Evolutionary conservation across 1,140 invertebrate genomes (phyloP).

Genomic region (Cryptotermes secundus): DNA sequence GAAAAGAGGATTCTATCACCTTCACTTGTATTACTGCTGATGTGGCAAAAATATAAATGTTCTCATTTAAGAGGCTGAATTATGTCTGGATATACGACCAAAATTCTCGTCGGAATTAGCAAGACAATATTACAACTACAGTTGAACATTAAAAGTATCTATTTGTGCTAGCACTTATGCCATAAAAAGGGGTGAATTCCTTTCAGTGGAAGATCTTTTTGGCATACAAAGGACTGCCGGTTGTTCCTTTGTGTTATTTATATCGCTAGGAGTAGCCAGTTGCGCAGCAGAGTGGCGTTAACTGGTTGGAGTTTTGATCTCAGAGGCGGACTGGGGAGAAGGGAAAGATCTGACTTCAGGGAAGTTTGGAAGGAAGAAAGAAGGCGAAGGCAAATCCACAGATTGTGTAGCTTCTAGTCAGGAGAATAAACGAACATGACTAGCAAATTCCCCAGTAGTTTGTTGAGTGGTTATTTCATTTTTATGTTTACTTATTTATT

Average conservation of each 20-base stretch:
- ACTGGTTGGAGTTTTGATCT: not conserved
- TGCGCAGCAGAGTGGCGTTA: not conserved
- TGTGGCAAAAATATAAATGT: not conserved
- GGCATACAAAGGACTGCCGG: slow-evolving; percentile 8
- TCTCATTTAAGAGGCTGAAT: not conserved
- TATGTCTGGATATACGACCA: not conserved
- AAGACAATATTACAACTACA: not conserved
- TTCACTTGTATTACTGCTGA: not conserved
- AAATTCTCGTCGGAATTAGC: slow-evolving; percentile 6
- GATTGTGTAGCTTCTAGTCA: too few species aligned
- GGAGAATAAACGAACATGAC: too few species aligned
- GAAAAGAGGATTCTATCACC: not conserved
- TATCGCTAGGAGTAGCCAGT: slow-evolving; percentile 3
- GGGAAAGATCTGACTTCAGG: too few species aligned
- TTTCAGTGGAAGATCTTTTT: slow-evolving; percentile 1
- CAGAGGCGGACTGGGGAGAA: not conserved
- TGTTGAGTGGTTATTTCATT: too few species aligned
- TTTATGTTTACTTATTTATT: too few species aligned
- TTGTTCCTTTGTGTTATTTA: slow-evolving; percentile 9
- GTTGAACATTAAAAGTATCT: not conserved
- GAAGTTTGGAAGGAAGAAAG: too few species aligned
- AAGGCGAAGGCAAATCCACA: too few species aligned
- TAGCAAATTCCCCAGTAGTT: too few species aligned
- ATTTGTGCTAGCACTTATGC: not conserved
- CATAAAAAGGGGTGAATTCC: not conserved